Percentiles rank a stretch among this genome's conserved stretches.
phyloP scores from a whole-genome alignment of 1,140 invertebrate species.

The Scaptomyza graminum region DNA sequence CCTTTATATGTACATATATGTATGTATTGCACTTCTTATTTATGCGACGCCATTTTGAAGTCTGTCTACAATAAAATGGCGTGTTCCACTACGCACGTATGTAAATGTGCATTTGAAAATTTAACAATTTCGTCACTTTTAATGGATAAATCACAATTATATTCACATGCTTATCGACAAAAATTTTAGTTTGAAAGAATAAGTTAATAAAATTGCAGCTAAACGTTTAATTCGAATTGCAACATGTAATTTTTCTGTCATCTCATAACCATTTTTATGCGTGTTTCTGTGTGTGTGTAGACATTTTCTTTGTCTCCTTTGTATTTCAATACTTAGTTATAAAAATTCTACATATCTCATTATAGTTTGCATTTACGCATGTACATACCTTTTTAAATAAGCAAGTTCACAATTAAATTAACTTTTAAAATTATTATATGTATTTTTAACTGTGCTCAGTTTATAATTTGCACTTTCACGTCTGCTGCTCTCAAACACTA shows the following conservation, averaged over 20 bases:
- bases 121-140: background rate
- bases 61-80: constrained; percentile 21
- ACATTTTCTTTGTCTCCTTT: constrained; percentile 5
- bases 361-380: background rate
- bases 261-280: background rate
- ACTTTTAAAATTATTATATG: constrained; percentile 5
- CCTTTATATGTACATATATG: background rate
- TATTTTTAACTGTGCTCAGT: background rate
- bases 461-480: constrained; percentile 6
- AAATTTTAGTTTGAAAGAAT: too few relatives aligned
- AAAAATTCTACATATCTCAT: background rate
- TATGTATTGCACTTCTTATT: constrained; percentile 20
- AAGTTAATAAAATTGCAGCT: background rate
- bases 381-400: constrained; percentile 27
- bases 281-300: background rate
- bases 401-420: constrained; percentile 1
- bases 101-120: background rate
- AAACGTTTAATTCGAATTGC: background rate
- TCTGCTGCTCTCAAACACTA: constrained; percentile 27
- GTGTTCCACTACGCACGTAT: background rate
- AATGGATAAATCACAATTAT: background rate
- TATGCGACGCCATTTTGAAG: constrained; percentile 35
- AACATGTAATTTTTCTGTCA: background rate
- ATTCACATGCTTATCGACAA: too few relatives aligned
- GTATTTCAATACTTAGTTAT: background rate